Base-by-base conservation (phyloP, 2,113 vertebrate genomes). In the Prolemur simus region DNA sequence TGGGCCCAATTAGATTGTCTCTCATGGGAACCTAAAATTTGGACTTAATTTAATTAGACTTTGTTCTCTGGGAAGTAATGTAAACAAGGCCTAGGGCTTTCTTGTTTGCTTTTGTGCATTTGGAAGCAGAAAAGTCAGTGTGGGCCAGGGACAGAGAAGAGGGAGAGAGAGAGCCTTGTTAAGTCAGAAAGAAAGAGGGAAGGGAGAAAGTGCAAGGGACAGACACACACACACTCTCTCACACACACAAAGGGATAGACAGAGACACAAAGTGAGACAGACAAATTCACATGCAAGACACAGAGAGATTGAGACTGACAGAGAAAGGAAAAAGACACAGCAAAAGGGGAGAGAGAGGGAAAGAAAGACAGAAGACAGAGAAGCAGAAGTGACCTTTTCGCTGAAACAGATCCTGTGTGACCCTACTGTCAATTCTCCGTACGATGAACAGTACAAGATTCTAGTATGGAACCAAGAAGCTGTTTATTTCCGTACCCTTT, bases 41-140 rank as follows among this genome's bases (percentile, higher is more conserved):
- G 78, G 69, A 87, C 37, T 87, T 49, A 93, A 90, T 94, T 76
- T 94, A 93, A 91, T 96, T 91, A 93, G 60, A 32, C 71, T 89
- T 78, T 78, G 78, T 96, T 94, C 49, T 96, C 74, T 93, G 64
- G 42, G 32, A 93, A 58, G 52, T 60, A 76, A 88, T 87, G 58
- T 87, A 89, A 89, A 84, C 45, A 97, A 92, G n/a, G 25, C 73
- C 45, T 89, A 34, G 49, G 78, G 27, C 32, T 89, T 93, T 91
- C 14, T 74, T 96, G 49, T 82, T 98, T 89, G 77, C 68, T 95
- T 93, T 94, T 96, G 42, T 83, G 45, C 45, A 82, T 91, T 93
- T 95, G 69, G 64, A 95, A 94, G 60, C 60, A 64, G 21, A 84
- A 84, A 45, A 60, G 8, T 82, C n/a, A 76, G 39, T 56, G 39